A percentile compares a stretch with the other conserved stretches of the same genome.
Conservation (phyloP, 1,140 invertebrate species). For the Cydia fagiglandana region DNA sequence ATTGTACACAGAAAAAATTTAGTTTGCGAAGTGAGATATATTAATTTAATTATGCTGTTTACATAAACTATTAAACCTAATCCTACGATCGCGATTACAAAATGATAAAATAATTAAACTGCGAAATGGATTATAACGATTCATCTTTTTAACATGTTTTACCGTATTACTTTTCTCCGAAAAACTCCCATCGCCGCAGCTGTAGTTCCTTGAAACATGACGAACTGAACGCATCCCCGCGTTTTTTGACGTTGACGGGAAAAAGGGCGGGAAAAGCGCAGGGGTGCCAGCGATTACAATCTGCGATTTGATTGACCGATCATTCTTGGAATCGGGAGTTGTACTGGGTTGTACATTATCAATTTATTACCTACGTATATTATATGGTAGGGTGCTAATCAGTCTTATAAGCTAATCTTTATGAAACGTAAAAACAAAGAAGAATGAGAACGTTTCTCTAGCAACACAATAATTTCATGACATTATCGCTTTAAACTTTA, state of each 20-base stretch:
- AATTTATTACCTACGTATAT: not conserved
- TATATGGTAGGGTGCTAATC: not conserved
- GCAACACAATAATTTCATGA: no score
- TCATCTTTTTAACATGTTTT: not conserved
- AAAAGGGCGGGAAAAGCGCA: slow-evolving; percentile 45
- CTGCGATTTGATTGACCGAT: slow-evolving; percentile 31
- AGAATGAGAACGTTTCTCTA: no score
- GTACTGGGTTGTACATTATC: not conserved
- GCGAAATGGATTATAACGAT: not conserved
- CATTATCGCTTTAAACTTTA: no score
- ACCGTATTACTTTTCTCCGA: slow-evolving; percentile 40
- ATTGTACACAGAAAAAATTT: no score
- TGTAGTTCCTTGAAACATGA: slow-evolving; percentile 53
- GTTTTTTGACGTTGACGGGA: slow-evolving; percentile 37
- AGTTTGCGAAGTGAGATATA: no score
- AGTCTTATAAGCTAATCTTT: not conserved
- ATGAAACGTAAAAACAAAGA: no score
- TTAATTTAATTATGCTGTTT: no score
- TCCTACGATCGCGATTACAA: no score
- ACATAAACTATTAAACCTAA: no score
- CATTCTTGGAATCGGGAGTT: slow-evolving; percentile 15
- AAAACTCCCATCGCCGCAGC: slow-evolving; percentile 47
- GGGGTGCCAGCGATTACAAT: slow-evolving; percentile 49
- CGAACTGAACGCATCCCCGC: slow-evolving; percentile 45
- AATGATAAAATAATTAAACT: not conserved